phyloP scores from a whole-genome alignment of 2,113 vertebrate species.

The Cephalopterus ornatus region DNA sequence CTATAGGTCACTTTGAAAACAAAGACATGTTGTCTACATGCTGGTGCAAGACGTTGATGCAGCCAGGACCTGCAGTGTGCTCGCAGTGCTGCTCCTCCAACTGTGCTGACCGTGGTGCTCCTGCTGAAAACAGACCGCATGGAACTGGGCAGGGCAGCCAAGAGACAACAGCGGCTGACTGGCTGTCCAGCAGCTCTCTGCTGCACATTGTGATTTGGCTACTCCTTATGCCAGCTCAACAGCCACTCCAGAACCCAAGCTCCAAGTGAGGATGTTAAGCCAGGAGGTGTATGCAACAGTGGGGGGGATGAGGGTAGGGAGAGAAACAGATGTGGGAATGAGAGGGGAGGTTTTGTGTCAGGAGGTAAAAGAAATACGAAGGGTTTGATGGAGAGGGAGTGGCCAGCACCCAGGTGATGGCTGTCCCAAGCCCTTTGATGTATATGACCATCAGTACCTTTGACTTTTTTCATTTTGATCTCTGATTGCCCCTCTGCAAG shows the following conservation, averaged over 20 bases:
- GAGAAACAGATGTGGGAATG: background rate
- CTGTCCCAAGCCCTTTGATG: background rate
- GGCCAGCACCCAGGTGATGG: background rate
- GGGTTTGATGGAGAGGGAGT: background rate
- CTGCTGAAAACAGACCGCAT: too few species aligned
- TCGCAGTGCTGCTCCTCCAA: background rate
- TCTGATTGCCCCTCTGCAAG: background rate
- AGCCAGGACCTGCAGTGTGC: too few species aligned
- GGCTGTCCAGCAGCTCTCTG: background rate
- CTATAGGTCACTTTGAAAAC: background rate
- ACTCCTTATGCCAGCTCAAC: background rate
- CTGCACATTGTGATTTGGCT: background rate
- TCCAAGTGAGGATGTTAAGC: background rate
- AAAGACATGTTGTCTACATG: background rate
- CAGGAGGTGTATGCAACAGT: rapidly evolving
- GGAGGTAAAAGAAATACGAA: background rate
- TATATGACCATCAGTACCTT: background rate
- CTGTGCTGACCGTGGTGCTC: rapidly evolving
- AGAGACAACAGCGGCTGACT: background rate
- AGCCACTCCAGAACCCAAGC: background rate
- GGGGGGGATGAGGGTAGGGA: background rate
- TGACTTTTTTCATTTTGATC: background rate
- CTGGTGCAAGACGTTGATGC: rapidly evolving
- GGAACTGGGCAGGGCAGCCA: background rate
- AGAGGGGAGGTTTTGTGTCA: rapidly evolving